Evolutionary conservation across 2,797 vertebrate species (phyloP), one percentile per base, ranked within the genome.

Genomic region (Dryobates pubescens): DNA sequence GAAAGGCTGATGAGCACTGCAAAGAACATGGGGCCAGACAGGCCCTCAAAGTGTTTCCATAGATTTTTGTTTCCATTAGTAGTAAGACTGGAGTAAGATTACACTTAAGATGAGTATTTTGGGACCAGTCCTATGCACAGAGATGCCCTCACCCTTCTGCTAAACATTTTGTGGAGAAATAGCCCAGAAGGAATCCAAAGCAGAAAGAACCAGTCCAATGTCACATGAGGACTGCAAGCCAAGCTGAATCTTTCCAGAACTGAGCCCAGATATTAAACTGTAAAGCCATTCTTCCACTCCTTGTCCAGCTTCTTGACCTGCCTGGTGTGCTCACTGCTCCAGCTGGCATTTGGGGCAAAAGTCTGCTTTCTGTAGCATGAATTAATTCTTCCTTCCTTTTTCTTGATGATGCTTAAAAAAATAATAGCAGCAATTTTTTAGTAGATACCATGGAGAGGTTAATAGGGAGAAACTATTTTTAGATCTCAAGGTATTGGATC

Each of bases 381-480:
- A 83, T 86, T 69, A 65, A 30, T 78, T 47, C n/a, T 71, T 82
- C 45, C 71, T 88, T 75, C 26, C 64, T 86, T 65, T 43, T 13
- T 36, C 45, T 58, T 65, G 61, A 29, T 36, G 65, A 15, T 62
- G 41, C 32, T 84, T 45, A 24, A 81, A 82, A 80, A 58, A 77
- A 41, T 18, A 88, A 27, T 6, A 63, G 26, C 64, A 78, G 19
- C 43, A 58, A 43, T 68, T 38, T 23, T 51, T 45, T 20, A 69
- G 23, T 45, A 67, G 72, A 61, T 30, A 63, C 38, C 27, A n/a
- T 7, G 2, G 67, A 71, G 72, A 92, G 26, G 88, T 90, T 91
- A 94, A 92, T 20, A 53, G 47, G 49, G 53, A 91, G 27, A 62
- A 57, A 13, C 51, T 86, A 88, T 87, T 89, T 89, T 87, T 75